These are phyloP conservation scores for Neomorphus geoffroyi DNA, from an alignment of 2,797 vertebrate genomes.

Conservation along the genomic window DNA sequence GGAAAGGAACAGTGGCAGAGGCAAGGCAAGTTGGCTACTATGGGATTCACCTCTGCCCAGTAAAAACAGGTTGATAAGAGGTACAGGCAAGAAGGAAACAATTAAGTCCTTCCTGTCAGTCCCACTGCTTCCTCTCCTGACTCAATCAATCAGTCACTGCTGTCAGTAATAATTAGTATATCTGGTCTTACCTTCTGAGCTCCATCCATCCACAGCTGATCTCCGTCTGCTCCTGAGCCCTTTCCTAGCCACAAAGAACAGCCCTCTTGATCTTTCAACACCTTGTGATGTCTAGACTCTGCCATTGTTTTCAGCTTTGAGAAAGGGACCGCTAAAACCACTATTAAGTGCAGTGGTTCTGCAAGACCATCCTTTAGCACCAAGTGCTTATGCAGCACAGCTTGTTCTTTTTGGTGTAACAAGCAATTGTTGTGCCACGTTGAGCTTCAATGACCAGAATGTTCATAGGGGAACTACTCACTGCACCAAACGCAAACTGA, in stretches of 20 bases:
- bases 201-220: neutral
- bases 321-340: neutral
- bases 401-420: rapidly evolving
- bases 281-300: neutral
- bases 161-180: rapidly evolving
- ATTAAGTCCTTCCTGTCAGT: neutral
- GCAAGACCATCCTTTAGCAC: neutral
- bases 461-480: neutral
- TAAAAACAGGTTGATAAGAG: neutral
- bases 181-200: neutral
- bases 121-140: neutral
- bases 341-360: neutral
- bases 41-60: neutral
- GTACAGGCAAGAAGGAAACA: neutral
- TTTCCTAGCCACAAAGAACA: neutral
- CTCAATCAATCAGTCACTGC: neutral
- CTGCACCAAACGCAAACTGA: neutral
- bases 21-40: neutral
- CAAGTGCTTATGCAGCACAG: neutral
- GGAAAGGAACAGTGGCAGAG: neutral
- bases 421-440: too few species aligned
- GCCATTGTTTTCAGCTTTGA: neutral
- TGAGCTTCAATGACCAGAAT: neutral
- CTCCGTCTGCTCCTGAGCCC: neutral
- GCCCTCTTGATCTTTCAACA: neutral